Base-by-base conservation (phyloP, 2,113 vertebrate species). In the Mastomys natalensis region DNA sequence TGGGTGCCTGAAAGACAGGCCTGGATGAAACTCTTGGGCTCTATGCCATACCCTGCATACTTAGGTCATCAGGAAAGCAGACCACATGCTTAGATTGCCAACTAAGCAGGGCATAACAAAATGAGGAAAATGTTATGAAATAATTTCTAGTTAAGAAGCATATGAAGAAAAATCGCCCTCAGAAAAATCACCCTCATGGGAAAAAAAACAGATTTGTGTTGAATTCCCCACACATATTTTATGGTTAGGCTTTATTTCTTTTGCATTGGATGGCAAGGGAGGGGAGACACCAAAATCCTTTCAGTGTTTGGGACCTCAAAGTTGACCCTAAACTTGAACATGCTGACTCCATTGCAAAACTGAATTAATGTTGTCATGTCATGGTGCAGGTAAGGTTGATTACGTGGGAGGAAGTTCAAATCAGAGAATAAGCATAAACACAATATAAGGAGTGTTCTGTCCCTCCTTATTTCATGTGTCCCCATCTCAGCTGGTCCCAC, bases 91-190 rank as follows among this genome's bases (percentile, higher is more conserved):
- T 40, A 53, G 53, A 58, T 17, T 93, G 70, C 78, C 85, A 90
- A 51, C 43, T 31, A 80, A 89, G 64, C 60, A 89, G 73, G 95
- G 72, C 43, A 70, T 64, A 17, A 48, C 29, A 86, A 87, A 43
- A 82, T 45, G 81, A 95, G 48, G 74, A 40, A 85, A 90, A 62
- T 94, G 58, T 85, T 82, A 81, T 82, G 51, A 97, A 81, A 94
- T 78, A 53, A 66, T 70, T 96, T 80, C 93, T 88, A 66, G 70
- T 86, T 84, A 70, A 91, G 90, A 64, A 93, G 94, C 80, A 48
- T 58, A 13, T 29, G 62, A 55, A 96, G 82, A 93, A 95, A 87
- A 48, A 17, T 68, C 4, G 2, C 72, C 17, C 64, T 96, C 10
- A 96, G 82, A 93, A 95, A 87, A 48, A 17, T 68, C 4, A 1